Base-by-base conservation (phyloP, 2,888 invertebrate species). In the Psococerastis gibbosa region DNA sequence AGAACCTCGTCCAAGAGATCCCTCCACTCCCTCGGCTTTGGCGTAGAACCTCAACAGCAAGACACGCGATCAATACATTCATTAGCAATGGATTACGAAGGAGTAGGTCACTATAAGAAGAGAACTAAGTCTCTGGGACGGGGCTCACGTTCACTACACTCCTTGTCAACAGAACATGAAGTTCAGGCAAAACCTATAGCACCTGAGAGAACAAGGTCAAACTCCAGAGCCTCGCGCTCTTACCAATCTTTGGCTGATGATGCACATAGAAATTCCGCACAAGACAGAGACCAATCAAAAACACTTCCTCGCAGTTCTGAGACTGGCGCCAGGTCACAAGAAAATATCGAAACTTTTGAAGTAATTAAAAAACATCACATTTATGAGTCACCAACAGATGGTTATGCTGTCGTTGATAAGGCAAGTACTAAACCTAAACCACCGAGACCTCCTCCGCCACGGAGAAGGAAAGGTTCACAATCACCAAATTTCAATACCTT, bases 331-430 rank as follows among this genome's bases (percentile, higher is more conserved):
- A 18, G 9, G 15, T 18, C 35, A 15, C 6, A 9, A 8, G 35
- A 34, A 34, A 15, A 34, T 9, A 15, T 9, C 6, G 8, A 34
- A 34, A 15, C 18, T 27, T n/a, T n/a, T n/a, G n/a, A n/a, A 9
- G 31, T 11, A 31, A 31, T n/a, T 9, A 31, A 31, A n/a, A 9
- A 31, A 31, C 9, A 9, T 31, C 35, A 34, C 18, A 8, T 9
- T 18, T 34, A 34, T 15, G 38, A 38, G 11, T 13, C 22, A 20
- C 22, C 38, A 3, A 13, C 20, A 4, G 38, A 38, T n/a, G 83
- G 83, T 4, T 85, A 85, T 52, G 80, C 84, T 9, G 70, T 77
- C 22, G 77, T 85, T 35, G 80, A 81, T 45, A 83, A 83, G 60
- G 42, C 45, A 8, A 35, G 45, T 3, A 16, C 35, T 6, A 68